Conservation (phyloP, 2,888 invertebrate genomes). For the Dinocampus coccinellae region DNA sequence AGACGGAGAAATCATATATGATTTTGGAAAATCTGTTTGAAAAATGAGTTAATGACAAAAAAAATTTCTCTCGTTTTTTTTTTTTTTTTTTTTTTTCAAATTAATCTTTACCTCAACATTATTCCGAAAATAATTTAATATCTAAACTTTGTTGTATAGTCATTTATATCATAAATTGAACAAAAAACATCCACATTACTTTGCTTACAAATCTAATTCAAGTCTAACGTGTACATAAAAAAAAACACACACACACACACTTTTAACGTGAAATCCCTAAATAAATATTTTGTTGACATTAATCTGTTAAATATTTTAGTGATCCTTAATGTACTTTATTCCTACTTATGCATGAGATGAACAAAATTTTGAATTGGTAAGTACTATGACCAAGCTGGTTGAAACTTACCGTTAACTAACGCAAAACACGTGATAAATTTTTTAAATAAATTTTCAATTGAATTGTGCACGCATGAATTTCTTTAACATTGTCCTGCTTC, state of each 20-base stretch:
- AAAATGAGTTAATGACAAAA: background rate
- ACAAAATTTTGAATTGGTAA: constrained; percentile 44
- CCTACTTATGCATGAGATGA: constrained; percentile 48
- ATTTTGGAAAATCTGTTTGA: background rate
- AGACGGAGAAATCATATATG: background rate
- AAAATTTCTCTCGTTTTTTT: too few relatives aligned
- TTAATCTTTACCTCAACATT: background rate
- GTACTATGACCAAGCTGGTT: constrained; percentile 38
- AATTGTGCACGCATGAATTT: constrained; percentile 7
- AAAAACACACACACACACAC: too few relatives aligned
- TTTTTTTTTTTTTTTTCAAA: background rate
- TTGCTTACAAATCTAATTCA: background rate
- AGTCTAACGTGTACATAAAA: constrained; percentile 38
- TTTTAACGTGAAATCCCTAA: constrained; percentile 27
- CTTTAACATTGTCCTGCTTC: background rate
- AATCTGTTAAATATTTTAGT: constrained; percentile 44
- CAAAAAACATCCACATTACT: background rate
- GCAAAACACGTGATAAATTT: constrained; percentile 46
- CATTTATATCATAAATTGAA: background rate
- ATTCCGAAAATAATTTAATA: background rate
- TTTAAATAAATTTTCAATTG: constrained; percentile 19
- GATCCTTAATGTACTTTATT: constrained; percentile 38
- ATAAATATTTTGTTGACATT: constrained; percentile 41
- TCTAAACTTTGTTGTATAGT: constrained; percentile 1
- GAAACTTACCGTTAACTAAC: constrained; percentile 18